Evolutionary conservation across 2,113 vertebrate species (phyloP), one percentile per base, ranked within the genome.

Genomic region (Oxyruncus cristatus): DNA sequence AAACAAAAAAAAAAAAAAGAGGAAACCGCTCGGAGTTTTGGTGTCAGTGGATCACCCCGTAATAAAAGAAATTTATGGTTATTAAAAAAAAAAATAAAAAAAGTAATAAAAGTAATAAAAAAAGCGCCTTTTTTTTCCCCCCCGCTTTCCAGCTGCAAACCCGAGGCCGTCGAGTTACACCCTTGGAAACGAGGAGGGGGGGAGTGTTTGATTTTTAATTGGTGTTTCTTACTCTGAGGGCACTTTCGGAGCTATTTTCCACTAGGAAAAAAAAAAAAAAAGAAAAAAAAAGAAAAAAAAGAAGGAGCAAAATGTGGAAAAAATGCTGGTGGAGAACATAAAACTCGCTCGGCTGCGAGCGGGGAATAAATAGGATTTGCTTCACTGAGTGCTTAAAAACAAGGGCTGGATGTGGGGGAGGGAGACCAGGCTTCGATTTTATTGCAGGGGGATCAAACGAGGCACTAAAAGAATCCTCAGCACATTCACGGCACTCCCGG

Each of bases 331-430:
- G 58, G 35, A 33, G 76, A 44, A n/a, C 76, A 56, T 93, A 87
- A 95, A 95, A 71, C 12, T 81, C 89, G 42, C 15, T 80, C 20
- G 52, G 35, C 81, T 67, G 70, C 87, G 84, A 63, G 59, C 19
- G n/a, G 58, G 73, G 30, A 46, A 66, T 9, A 0, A 46, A 71
- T 9, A 0, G 15, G 26, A 65, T 27, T 59, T 35, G 33, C 21
- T 78, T 61, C 37, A 33, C 0, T 2, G 32, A 20, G 13, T 28
- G 58, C 68, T 58, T 17, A 35, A 73, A 88, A 90, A 28, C 2
- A 7, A 84, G 32, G 14, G 23, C 26, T 66, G 68, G 44, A 16
- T n/a, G 26, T 41, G 11, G 6, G 37, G 37, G 22, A 20, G 0
- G 6, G n/a, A 73, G 50, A 12, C 73, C 73, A 35, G 47, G 27